Base-by-base conservation (phyloP, 2,888 invertebrate species). In the Sphaerophoria taeniata region DNA sequence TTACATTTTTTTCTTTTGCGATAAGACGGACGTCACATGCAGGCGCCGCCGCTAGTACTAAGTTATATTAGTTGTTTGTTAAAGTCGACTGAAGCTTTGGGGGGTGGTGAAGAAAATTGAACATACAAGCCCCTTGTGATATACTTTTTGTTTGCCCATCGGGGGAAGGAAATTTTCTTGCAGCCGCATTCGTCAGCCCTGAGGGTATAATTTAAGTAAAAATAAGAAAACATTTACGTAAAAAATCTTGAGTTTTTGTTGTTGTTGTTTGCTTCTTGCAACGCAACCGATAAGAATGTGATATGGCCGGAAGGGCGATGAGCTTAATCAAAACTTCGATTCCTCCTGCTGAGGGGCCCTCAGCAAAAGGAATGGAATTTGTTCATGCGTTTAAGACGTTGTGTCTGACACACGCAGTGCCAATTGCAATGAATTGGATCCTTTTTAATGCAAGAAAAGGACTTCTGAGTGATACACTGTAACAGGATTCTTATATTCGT, bases 371-470 rank as follows among this genome's bases (percentile, higher is more conserved):
- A 7, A 51, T 51, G 70, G 47, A 79, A 78, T 83, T 83, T 83
- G 78, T 83, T 83, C 82, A 83, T 83, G 82, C 82, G 79, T 83
- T 83, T 63, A 79, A 79, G 83, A 70, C 83, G 47, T 79, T 74
- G 43, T 79, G 83, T 74, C 74, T 65, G 83, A 70, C 83, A 74
- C 83, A 83, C 74, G 83, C 83, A 83, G 83, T 63, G 58, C 61
- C 70, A 65, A 58, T 70, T 78, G 79, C 65, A 83, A 78, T 83
- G 73, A 74, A 74, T 78, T 79, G 12, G 6, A 47, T 61, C 51
- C 31, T 61, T 36, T 39, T 51, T 1, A n/a, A 60, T 58, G 36
- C 33, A 65, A 61, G 34, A 3, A 6, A 61, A 49, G 34, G 31
- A 34, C 49, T 60, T 24, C 12, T 43, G 16, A 12, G 39, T 24